Conservation (phyloP, 2,888 invertebrate genomes). For the Leistus spinibarbis region DNA sequence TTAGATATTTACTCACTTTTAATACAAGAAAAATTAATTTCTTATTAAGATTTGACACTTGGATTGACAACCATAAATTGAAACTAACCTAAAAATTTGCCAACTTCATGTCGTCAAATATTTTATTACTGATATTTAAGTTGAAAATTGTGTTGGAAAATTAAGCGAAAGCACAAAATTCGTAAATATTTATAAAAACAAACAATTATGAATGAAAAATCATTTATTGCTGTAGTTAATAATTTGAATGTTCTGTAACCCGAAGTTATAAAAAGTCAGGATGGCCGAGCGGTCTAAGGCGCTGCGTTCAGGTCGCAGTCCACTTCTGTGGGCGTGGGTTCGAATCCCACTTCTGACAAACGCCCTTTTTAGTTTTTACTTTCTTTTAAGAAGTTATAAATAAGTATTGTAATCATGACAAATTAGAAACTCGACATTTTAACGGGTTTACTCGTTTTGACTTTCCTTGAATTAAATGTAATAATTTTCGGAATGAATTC, state of each 20-base stretch:
- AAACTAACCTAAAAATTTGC: background rate
- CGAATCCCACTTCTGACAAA: constrained; percentile 81
- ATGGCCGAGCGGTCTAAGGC: constrained; percentile 93
- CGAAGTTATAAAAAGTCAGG: constrained; percentile 62
- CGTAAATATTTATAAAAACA: too few relatives aligned
- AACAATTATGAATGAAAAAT: background rate
- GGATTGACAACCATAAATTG: background rate
- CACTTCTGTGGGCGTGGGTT: constrained; percentile 80
- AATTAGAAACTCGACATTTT: too few relatives aligned
- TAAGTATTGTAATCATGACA: too few relatives aligned
- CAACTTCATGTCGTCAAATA: background rate
- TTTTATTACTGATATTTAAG: too few relatives aligned
- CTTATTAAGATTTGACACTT: background rate
- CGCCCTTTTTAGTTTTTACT: too few relatives aligned
- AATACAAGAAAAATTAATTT: background rate
- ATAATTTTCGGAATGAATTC: too few relatives aligned
- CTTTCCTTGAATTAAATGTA: too few relatives aligned
- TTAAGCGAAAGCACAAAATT: too few relatives aligned
- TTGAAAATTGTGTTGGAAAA: too few relatives aligned
- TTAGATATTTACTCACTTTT: background rate
- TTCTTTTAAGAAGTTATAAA: too few relatives aligned
- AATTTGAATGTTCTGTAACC: background rate
- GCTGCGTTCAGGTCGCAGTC: constrained; percentile 81
- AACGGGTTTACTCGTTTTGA: too few relatives aligned
- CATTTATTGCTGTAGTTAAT: background rate